Percentiles rank a stretch among this genome's conserved stretches.
phyloP scores from a whole-genome alignment of 1,140 invertebrate genomes.

The Drosophila seguyi region DNA sequence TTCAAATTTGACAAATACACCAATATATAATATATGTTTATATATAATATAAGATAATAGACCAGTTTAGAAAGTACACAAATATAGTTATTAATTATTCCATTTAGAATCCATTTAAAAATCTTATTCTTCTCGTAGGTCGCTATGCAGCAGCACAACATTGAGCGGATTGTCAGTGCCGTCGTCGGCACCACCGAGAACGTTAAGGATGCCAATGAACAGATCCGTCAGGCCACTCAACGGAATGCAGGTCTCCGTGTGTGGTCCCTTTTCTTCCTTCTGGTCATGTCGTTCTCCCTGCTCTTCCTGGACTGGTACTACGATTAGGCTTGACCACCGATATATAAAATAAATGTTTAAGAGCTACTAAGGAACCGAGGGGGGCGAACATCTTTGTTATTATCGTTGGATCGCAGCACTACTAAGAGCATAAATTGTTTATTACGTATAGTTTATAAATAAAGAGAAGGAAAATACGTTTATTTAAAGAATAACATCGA shows the following conservation, averaged over 20 bases:
- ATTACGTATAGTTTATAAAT: slow-evolving; percentile 48
- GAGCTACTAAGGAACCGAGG: slow-evolving; percentile 13
- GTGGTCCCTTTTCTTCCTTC: slow-evolving; percentile 97
- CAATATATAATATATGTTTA: slow-evolving; percentile 7
- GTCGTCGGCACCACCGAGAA: slow-evolving; percentile 97
- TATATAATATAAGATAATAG: slow-evolving; percentile 12
- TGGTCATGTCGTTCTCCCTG: slow-evolving; percentile 98
- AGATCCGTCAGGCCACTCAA: slow-evolving; percentile 97
- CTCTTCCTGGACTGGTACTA: slow-evolving; percentile 99
- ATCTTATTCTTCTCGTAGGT: slow-evolving; percentile 79
- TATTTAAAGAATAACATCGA: slow-evolving; percentile 18
- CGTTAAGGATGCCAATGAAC: slow-evolving; percentile 97
- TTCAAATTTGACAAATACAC: slow-evolving; percentile 5
- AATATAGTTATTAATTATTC: not conserved
- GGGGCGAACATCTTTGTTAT: slow-evolving; percentile 43
- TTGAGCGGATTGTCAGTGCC: slow-evolving; percentile 94
- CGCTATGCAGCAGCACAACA: slow-evolving; percentile 96
- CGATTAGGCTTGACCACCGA: slow-evolving; percentile 87
- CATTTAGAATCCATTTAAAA: slow-evolving; percentile 1
- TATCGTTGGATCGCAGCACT: slow-evolving; percentile 44
- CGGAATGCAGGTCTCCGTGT: slow-evolving; percentile 97
- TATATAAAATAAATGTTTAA: slow-evolving; percentile 23
- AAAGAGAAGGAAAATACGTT: slow-evolving; percentile 18
- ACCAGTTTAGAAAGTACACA: slow-evolving; percentile 10
- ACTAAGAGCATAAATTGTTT: slow-evolving; percentile 42